Base-by-base conservation (phyloP, 1,140 invertebrate genomes). In the Ganaspis sp. region DNA sequence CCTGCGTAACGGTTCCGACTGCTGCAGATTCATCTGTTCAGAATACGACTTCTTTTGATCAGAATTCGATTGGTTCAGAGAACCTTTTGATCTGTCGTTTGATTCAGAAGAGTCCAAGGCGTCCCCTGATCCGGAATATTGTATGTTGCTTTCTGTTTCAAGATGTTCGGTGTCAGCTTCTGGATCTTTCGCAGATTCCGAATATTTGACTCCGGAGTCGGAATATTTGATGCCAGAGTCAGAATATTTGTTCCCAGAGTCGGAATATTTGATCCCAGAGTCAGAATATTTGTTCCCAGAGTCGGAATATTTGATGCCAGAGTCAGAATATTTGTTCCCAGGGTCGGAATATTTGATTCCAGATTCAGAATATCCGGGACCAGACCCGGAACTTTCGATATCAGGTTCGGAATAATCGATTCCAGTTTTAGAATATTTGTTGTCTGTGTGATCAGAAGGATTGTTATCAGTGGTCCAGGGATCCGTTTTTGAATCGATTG, bases 1-100 rank as follows among this genome's bases (percentile, higher is more conserved):
- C 64, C 85, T 85, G 69, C 83, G 87, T 58, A 90, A 58, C 15
- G 80, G 81, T 40, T 81, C 73, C 0, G 69, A 15, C 74, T 80
- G 54, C 69, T 75, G 29, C 12, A 26, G 23, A 80, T 45, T 80
- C 80, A 81, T 0, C 29, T 34, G 29, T 12, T 45, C 42, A 4
- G 42, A 45, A 45, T 12, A 45, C 11, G 4, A 1, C 38, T 1
- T 40, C 9, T 1, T 15, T 49, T 49, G 15, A 17, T 17, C 45
- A 49, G 17, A 49, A 49, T 45, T 45, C 6, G 1, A 9, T 40
- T 40, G 2, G 38, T 11, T 40, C 38, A 40, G n/a, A n/a, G n/a
- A n/a, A n/a, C n/a, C n/a, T n/a, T n/a, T n/a, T n/a, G n/a, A n/a
- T n/a, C n/a, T n/a, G n/a, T n/a, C n/a, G n/a, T n/a, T n/a, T n/a